Evolutionary conservation across 2,797 vertebrate genomes (phyloP).

Genomic region (Thamnophis elegans): DNA sequence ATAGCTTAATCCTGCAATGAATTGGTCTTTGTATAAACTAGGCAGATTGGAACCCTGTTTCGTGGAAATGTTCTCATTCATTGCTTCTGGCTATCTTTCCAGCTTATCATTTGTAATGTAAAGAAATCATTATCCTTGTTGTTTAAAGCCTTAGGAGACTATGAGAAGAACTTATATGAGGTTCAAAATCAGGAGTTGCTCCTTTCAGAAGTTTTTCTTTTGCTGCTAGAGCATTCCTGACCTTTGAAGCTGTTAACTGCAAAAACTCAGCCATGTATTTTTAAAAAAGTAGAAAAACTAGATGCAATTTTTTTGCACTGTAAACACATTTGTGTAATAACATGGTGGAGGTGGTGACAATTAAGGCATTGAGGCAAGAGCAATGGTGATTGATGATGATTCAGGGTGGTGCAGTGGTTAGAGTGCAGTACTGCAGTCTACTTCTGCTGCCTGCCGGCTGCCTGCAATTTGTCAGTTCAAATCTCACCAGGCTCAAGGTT

Average conservation of each 20-base stretch:
- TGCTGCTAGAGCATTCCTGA: conserved; percentile 20
- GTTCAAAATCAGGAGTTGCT: conserved; percentile 61
- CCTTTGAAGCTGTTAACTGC: background rate
- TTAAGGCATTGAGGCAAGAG: too few species aligned
- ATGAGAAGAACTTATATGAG: conserved; percentile 57
- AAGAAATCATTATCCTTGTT: conserved; percentile 50
- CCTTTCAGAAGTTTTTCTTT: conserved; percentile 43
- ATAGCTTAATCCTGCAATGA: background rate
- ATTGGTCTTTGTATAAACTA: conserved; percentile 30
- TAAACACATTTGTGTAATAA: background rate
- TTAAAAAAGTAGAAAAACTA: conserved; percentile 5
- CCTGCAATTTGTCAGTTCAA: too few species aligned
- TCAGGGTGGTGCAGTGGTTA: too few species aligned
- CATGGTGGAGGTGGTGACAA: background rate
- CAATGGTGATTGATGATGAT: too few species aligned
- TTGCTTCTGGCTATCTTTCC: conserved; percentile 45
- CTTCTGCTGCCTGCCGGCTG: too few species aligned
- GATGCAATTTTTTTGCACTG: background rate
- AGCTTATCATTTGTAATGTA: conserved; percentile 56
- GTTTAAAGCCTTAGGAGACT: conserved; percentile 53
- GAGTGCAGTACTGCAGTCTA: too few species aligned
- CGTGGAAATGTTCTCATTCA: conserved; percentile 40
- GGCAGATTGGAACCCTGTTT: conserved; percentile 23
- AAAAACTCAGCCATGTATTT: background rate
- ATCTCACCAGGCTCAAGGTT: too few species aligned